A percentile compares a stretch with the other conserved stretches of the same genome.
phyloP scores from a whole-genome alignment of 2,797 vertebrate genomes.

The Sphenopsis melanotis region DNA sequence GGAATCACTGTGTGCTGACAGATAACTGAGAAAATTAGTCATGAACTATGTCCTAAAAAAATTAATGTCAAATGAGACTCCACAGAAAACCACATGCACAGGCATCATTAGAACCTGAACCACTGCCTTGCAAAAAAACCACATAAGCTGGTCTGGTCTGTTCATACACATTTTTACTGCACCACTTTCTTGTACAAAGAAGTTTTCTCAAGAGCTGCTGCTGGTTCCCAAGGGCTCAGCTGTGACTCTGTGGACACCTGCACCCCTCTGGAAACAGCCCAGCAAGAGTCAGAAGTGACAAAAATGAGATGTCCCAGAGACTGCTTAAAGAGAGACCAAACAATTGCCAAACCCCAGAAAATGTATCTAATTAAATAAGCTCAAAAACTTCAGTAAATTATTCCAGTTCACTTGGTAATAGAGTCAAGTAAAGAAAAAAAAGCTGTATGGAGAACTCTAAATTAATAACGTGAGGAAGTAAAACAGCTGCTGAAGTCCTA shows the following conservation, averaged over 20 bases:
- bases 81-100: not conserved
- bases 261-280: not conserved
- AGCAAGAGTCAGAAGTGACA: not conserved
- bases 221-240: not conserved
- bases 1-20: not conserved
- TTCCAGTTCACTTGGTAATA: not conserved
- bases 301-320: not conserved
- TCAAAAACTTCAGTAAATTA: not conserved
- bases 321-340: not conserved
- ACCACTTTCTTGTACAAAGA: not conserved
- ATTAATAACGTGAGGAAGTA: not conserved
- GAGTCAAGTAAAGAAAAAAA: not conserved
- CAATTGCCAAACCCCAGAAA: not conserved
- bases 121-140: not conserved
- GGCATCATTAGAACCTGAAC: not conserved
- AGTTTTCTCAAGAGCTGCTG: not conserved
- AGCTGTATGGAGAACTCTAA: not conserved
- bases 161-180: not conserved
- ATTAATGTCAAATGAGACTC: not conserved
- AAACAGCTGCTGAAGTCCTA: not conserved
- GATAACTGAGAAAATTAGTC: not conserved
- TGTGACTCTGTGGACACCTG: not conserved
- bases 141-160: fast-evolving
- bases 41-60: not conserved
- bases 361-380: not conserved